Evolutionary conservation across 2,797 vertebrate species (phyloP), one percentile per base, ranked within the genome.

Genomic region (Apogon hyalosoma): DNA sequence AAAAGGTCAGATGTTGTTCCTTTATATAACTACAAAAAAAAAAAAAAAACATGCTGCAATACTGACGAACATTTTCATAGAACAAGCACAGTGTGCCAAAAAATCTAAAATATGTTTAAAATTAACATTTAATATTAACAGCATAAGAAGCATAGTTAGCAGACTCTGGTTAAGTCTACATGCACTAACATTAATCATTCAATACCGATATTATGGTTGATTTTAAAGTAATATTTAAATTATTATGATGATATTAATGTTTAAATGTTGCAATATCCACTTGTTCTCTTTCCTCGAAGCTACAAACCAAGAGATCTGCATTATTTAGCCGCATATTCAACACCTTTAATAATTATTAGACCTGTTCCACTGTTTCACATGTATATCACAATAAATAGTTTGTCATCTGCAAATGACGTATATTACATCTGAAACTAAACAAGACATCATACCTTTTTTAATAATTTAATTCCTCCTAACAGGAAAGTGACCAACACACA

Each of bases 1-100:
- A 99, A 91, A 99, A 99, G 97, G 98, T 99, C 55, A 82, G 83
- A 56, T 11, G 16, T 39, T 18, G 21, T 3, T 65, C 51, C 56
- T 21, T 50, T 16, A 45, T 14, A 2, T 65, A 38, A 5, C 12
- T n/a, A n/a, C n/a, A n/a, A 24, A 11, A 24, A 19, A 47, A 31
- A 3, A 43, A 3, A 11, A 48, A 40, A 1, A 0, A 8, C 16
- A 45, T 15, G 4, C 39, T 41, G 18, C 8, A 12, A 19, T 7
- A 40, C 33, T 33, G 31, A 33, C 6, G 6, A 28, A 33, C 7
- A 33, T 8, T 7, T 33, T 33, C 31, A 33, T 33, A 36, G 41
- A 38, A 19, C 1, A 36, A 15, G 1, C 3, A 12, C 4, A 2
- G 5, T 14, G 9, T 15, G 9, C 13, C 14, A 10, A 33, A 2